Conservation (phyloP, 2,888 invertebrate genomes). For the Odiellus spinosus region DNA sequence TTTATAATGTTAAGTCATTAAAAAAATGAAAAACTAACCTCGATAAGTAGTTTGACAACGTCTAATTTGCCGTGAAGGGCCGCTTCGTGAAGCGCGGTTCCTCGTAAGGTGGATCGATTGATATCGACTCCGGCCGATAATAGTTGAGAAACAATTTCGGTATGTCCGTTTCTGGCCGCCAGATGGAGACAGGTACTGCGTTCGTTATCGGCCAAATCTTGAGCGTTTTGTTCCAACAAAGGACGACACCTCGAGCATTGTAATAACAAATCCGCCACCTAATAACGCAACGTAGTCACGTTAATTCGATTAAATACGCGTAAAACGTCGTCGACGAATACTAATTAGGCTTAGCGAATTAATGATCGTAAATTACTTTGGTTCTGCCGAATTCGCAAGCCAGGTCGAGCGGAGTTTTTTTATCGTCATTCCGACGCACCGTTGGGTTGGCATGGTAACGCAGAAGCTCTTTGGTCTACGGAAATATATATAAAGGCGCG, state of each 20-base stretch:
- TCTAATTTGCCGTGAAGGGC: slow-evolving; percentile 33
- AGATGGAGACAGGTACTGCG: slow-evolving; percentile 31
- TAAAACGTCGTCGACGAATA: no score
- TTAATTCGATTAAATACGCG: no score
- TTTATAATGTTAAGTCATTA: no score
- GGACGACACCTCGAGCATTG: slow-evolving; percentile 28
- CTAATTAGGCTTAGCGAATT: no score
- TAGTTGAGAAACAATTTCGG: slow-evolving; percentile 30
- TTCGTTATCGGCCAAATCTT: slow-evolving; percentile 28
- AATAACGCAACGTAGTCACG: slow-evolving; percentile 3
- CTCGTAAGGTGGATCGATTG: slow-evolving; percentile 31
- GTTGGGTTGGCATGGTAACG: slow-evolving; percentile 32
- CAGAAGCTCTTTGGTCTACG: slow-evolving; percentile 31
- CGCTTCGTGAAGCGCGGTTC: slow-evolving; percentile 35
- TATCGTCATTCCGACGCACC: slow-evolving; percentile 26
- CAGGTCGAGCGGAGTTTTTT: slow-evolving; percentile 34
- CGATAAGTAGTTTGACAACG: slow-evolving; percentile 30
- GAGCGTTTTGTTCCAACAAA: slow-evolving; percentile 26
- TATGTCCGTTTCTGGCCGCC: slow-evolving; percentile 32
- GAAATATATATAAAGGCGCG: neutral
- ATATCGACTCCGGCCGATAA: slow-evolving; percentile 33
- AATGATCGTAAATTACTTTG: no score
- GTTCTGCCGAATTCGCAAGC: slow-evolving; percentile 34
- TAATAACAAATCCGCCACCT: slow-evolving; percentile 31
- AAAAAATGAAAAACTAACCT: slow-evolving; percentile 7